Base-by-base conservation (phyloP, 1,140 invertebrate genomes). In the Streblospio benedicti region DNA sequence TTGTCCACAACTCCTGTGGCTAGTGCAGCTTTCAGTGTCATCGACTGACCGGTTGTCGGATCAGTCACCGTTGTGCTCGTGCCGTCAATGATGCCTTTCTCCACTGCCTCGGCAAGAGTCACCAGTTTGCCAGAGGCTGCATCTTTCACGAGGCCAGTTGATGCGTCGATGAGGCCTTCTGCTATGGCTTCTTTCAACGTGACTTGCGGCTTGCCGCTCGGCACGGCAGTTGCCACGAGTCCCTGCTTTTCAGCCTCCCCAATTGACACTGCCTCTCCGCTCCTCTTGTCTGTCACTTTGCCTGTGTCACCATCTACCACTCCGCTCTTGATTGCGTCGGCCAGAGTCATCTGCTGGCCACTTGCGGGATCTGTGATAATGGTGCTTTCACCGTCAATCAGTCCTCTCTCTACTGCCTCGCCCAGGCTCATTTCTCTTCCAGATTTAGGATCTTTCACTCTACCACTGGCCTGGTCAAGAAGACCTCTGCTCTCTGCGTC, bases 241-340 rank as follows among this genome's bases (percentile, higher is more conserved):
- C 30, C 51, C 31, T 32, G 2, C 33, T 18, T 93, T 87, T 71
- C 86, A 91, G 50, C 87, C 90, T 65, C 92, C 89, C 54, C 93
- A 89, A 73, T 94, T 88, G 70, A 93, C 93, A 59, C 93, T 87
- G 3, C 87, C 90, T 73, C 87, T 87, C 71, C n/a, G n/a, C 87
- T 86, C 30, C 44, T 55, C 59, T 84, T 83, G 2, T 91, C 87
- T 61, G 89, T 80, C 76, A 92, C 91, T 30, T 82, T 76, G 25
- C 85, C 85, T 18, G 82, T 85, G 16, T 81, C 80, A 63, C 85
- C 82, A 25, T 62, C 38, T 14, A 95, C 78, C 62, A 87, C 80
- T 4, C 87, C 86, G 27, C 80, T 76, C 64, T 86, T 83, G 23
- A 95, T 81, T 14, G 89, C 88, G 74, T 93, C 88, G 59, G 82